A percentile compares a stretch with the other conserved stretches of the same genome.
Evolutionary conservation across 2,888 invertebrate species (phyloP).

Genomic region (Hemithea aestivaria): DNA sequence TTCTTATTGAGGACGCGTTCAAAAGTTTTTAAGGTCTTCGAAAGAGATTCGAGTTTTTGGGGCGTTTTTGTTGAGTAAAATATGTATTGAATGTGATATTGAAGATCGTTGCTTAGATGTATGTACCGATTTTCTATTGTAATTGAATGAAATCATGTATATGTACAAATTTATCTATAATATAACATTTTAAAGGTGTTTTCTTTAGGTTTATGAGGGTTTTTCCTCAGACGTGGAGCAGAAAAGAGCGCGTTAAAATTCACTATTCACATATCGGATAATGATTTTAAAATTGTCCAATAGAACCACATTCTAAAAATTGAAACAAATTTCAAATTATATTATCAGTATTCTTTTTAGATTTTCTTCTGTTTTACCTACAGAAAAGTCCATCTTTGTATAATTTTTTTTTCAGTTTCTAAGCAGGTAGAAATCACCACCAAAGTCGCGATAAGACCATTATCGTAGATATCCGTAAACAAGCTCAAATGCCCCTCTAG

Average conservation of each 20-base stretch:
- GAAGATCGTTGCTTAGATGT: neutral
- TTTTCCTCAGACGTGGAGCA: too few species aligned
- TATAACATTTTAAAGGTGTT: too few species aligned
- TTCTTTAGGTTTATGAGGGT: too few species aligned
- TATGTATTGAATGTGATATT: slow-evolving; percentile 8
- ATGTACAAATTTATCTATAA: too few species aligned
- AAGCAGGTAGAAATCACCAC: slow-evolving; percentile 24
- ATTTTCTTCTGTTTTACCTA: neutral
- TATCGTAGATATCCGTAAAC: slow-evolving; percentile 54
- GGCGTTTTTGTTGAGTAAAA: slow-evolving; percentile 28
- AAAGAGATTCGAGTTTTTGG: slow-evolving; percentile 54
- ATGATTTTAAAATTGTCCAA: too few species aligned
- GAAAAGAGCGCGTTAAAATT: too few species aligned
- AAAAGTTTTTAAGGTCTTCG: slow-evolving; percentile 75
- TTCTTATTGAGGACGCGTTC: slow-evolving; percentile 58
- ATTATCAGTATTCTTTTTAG: neutral
- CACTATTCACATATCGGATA: too few species aligned
- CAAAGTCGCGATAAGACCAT: slow-evolving; percentile 38
- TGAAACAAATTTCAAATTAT: neutral
- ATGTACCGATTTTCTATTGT: too few species aligned
- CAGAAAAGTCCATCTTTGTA: neutral
- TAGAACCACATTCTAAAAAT: too few species aligned
- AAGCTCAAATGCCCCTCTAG: slow-evolving; percentile 57
- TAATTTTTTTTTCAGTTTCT: neutral
- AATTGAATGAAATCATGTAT: too few species aligned